phyloP scores from a whole-genome alignment of 2,113 vertebrate genomes.

The Polypterus bichir region DNA sequence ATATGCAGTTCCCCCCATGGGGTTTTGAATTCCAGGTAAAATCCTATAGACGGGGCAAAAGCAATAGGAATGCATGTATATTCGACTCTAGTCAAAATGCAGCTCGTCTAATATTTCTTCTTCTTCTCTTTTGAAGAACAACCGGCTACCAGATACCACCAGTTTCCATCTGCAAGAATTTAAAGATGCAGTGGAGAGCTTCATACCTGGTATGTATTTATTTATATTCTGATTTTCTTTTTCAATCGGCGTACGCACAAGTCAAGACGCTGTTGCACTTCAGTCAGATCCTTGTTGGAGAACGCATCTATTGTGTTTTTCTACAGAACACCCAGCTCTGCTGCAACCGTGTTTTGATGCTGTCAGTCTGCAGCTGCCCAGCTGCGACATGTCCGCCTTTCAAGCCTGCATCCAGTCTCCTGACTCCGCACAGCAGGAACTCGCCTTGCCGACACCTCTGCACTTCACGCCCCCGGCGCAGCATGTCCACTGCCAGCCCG shows the following conservation, averaged over 20 bases:
- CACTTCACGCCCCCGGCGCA: conserved; percentile 9
- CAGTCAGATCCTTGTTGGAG: no score
- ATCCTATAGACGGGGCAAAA: neutral
- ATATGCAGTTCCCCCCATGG: conserved; percentile 13
- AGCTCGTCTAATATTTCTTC: neutral
- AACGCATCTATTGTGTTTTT: neutral
- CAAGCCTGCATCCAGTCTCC: conserved; percentile 41
- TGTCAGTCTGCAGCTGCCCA: conserved; percentile 45
- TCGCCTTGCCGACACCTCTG: conserved; percentile 7
- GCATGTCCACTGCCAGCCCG: conserved; percentile 2
- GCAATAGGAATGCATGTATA: neutral
- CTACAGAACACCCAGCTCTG: conserved; percentile 47
- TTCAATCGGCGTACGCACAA: neutral
- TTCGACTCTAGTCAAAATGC: neutral
- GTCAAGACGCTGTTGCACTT: no score
- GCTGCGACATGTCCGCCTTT: conserved; percentile 32
- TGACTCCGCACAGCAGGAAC: conserved; percentile 22
- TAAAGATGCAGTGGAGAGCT: conserved; percentile 53
- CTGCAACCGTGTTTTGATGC: conserved; percentile 44
- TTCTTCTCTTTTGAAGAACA: conserved; percentile 26
- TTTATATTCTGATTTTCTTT: neutral
- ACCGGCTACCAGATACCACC: conserved; percentile 31
- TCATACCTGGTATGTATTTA: conserved; percentile 60
- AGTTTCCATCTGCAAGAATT: conserved; percentile 58
- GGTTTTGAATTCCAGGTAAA: conserved; percentile 37